These are phyloP conservation scores for Synodontis membranacea DNA, from an alignment of 2,113 vertebrate genomes.

Conservation along the genomic window DNA sequence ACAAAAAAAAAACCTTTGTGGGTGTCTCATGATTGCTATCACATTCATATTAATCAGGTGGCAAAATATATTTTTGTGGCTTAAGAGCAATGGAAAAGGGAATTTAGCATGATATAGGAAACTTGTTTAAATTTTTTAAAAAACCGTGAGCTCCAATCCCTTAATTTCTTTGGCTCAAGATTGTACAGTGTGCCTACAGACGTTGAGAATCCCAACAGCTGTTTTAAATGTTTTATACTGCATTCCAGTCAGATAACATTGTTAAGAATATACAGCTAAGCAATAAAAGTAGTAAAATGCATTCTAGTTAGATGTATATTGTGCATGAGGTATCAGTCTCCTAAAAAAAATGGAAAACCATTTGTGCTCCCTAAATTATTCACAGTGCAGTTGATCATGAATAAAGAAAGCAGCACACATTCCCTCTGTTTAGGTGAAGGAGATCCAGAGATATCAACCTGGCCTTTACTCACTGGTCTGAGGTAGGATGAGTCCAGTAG, in stretches of 20 bases:
- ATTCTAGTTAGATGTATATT: conserved; percentile 15
- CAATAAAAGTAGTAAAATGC: conserved; percentile 18
- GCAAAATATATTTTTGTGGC: background rate
- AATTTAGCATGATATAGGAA: conserved; percentile 1
- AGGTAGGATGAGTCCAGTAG: conserved; percentile 71
- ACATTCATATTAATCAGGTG: background rate
- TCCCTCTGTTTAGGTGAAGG: conserved; percentile 8
- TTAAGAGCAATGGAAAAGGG: background rate
- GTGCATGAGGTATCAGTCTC: conserved; percentile 32
- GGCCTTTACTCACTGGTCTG: conserved; percentile 49
- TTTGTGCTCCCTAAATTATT: conserved; percentile 7
- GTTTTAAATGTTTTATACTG: conserved; percentile 7
- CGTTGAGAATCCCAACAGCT: background rate
- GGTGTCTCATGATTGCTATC: background rate
- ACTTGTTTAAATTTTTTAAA: background rate
- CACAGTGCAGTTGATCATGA: conserved; percentile 33
- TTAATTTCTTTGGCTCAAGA: conserved; percentile 23
- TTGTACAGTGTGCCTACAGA: conserved; percentile 13
- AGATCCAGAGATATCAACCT: conserved; percentile 48
- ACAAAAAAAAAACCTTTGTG: background rate
- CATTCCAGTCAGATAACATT: conserved; percentile 7
- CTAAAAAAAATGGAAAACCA: background rate
- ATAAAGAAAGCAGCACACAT: conserved; percentile 29
- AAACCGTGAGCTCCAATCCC: background rate
- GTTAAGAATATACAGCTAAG: background rate